These are phyloP conservation scores for Caenorhabditis imperialis DNA, from an alignment of 2,888 invertebrate species.

Conservation along the genomic window DNA sequence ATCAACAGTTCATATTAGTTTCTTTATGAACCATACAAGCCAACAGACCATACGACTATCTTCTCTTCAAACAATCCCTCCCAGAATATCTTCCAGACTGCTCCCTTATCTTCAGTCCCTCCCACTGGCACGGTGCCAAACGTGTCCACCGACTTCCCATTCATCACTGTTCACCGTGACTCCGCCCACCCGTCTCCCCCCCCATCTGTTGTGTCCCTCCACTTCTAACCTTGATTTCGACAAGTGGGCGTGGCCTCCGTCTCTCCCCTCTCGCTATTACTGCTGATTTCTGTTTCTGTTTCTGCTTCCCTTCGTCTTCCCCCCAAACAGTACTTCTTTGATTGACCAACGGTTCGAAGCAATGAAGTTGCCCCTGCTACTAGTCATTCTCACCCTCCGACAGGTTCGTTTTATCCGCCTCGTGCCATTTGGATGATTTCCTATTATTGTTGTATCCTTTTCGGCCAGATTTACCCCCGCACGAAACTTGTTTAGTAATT, in stretches of 20 bases:
- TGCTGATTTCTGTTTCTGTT: constrained; percentile 33
- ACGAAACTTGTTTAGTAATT: no score
- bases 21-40: no score
- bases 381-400: constrained; percentile 10
- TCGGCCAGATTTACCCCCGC: no score
- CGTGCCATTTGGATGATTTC: constrained; percentile 30
- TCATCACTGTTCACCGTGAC: not conserved
- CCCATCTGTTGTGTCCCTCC: constrained; percentile 18
- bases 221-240: constrained; percentile 53
- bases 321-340: not conserved
- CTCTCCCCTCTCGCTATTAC: constrained; percentile 44
- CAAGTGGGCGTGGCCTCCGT: constrained; percentile 35
- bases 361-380: constrained; percentile 26
- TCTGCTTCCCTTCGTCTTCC: constrained; percentile 15
- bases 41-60: no score
- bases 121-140: no score
- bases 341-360: not conserved
- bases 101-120: no score
- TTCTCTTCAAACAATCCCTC: no score
- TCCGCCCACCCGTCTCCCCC: not conserved
- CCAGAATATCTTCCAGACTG: no score
- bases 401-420: constrained; percentile 29
- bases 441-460: no score
- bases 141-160: not conserved
- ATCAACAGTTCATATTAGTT: no score